Percentiles rank a stretch among this genome's conserved stretches.
These are phyloP conservation scores for Diphyllodes magnificus DNA, from an alignment of 2,113 vertebrate species.

Conservation along the genomic window DNA sequence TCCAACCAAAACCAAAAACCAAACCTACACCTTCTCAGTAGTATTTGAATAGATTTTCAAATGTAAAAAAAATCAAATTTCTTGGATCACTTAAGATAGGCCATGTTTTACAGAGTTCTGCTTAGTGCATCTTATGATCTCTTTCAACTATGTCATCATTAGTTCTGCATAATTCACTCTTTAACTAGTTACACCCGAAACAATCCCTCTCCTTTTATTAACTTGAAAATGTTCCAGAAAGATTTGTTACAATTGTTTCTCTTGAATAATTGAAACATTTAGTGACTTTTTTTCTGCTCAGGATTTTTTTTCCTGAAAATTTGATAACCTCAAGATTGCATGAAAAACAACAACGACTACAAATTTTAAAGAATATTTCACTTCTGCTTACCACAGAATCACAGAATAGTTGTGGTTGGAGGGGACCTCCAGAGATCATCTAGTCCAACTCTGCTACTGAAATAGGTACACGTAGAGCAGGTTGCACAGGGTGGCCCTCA, in stretches of 20 bases:
- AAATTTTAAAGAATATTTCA: neutral
- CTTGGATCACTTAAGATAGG: neutral
- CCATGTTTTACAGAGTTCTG: neutral
- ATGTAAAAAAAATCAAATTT: neutral
- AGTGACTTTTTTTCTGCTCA: neutral
- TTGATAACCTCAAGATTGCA: neutral
- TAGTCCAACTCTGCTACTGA: neutral
- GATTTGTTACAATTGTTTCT: neutral
- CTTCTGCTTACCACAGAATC: neutral
- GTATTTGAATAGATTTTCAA: neutral
- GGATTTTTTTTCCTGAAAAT: neutral
- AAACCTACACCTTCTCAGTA: neutral
- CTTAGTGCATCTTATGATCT: neutral
- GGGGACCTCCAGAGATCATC: neutral
- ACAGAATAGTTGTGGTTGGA: neutral
- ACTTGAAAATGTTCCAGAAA: neutral
- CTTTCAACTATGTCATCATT: neutral
- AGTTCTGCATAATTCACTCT: neutral
- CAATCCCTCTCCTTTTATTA: neutral
- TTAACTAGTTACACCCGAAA: neutral
- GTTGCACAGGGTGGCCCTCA: neutral
- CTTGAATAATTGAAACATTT: neutral
- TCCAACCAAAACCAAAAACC: fast-evolving
- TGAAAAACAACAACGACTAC: neutral
- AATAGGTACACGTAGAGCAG: neutral